A percentile compares a stretch with the other conserved stretches of the same genome.
phyloP scores from a whole-genome alignment of 2,113 vertebrate species.

The Heteronetta atricapilla region DNA sequence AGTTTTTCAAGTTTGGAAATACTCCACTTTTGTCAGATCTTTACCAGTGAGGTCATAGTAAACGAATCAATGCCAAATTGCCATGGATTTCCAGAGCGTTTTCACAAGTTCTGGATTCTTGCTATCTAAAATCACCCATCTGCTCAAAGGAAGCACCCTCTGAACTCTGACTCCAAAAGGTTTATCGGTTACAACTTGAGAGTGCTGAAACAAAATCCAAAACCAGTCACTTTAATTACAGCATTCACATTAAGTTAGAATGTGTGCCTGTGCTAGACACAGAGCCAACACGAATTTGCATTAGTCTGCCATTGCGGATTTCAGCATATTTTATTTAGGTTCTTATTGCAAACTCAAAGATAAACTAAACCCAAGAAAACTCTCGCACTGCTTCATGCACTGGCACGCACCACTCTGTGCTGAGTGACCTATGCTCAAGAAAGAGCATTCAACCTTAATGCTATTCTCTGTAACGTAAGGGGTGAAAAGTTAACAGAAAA shows the following conservation, averaged over 20 bases:
- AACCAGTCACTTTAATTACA: background rate
- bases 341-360: background rate
- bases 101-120: background rate
- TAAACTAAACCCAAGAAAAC: background rate
- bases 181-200: background rate
- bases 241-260: background rate
- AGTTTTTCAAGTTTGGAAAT: conserved; percentile 20
- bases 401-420: background rate
- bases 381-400: background rate
- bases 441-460: background rate
- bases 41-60: background rate
- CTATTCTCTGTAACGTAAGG: background rate
- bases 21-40: conserved; percentile 18
- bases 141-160: conserved; percentile 10
- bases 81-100: background rate
- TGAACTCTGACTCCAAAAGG: background rate
- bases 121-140: conserved; percentile 36
- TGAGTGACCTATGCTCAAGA: background rate
- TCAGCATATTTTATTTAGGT: background rate
- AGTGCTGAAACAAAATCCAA: background rate
- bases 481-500: background rate
- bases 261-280: background rate
- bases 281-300: background rate
- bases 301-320: background rate
- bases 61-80: background rate